phyloP scores from a whole-genome alignment of 2,888 invertebrate species.

The Notocelia uddmanniana region DNA sequence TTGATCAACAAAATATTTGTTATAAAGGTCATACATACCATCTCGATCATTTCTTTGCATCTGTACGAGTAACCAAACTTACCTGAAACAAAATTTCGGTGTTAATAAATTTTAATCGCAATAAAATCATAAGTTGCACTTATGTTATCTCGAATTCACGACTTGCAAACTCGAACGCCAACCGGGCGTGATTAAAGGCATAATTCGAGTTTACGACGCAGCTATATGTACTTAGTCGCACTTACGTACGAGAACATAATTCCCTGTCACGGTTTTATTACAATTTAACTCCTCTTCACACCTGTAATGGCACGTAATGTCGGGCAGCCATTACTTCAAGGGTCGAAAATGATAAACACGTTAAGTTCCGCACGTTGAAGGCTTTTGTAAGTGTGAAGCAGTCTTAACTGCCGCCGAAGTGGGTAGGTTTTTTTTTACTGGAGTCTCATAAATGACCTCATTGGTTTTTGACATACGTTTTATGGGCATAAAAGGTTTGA shows the following conservation, averaged over 20 bases:
- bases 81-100: constrained; percentile 60
- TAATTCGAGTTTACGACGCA: constrained; percentile 45
- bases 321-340: constrained; percentile 46
- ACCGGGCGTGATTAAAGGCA: constrained; percentile 44
- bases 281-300: constrained; percentile 51
- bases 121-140: constrained; percentile 48
- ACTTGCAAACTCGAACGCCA: constrained; percentile 37
- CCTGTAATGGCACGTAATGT: constrained; percentile 49
- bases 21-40: constrained; percentile 1
- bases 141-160: constrained; percentile 45
- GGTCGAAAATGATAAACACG: constrained; percentile 48
- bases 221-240: constrained; percentile 46
- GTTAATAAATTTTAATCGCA: constrained; percentile 42
- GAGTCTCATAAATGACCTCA: constrained; percentile 43
- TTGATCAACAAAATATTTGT: not conserved
- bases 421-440: constrained; percentile 42
- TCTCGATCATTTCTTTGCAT: not conserved
- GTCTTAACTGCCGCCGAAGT: constrained; percentile 38
- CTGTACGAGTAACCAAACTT: constrained; percentile 51
- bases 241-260: constrained; percentile 46
- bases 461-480: constrained; percentile 27
- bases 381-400: constrained; percentile 36
- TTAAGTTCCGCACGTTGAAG: constrained; percentile 44
- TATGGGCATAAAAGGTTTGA: constrained; percentile 35
- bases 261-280: constrained; percentile 50